Base-by-base conservation (phyloP, 2,113 vertebrate species). In the Mungos mungo region DNA sequence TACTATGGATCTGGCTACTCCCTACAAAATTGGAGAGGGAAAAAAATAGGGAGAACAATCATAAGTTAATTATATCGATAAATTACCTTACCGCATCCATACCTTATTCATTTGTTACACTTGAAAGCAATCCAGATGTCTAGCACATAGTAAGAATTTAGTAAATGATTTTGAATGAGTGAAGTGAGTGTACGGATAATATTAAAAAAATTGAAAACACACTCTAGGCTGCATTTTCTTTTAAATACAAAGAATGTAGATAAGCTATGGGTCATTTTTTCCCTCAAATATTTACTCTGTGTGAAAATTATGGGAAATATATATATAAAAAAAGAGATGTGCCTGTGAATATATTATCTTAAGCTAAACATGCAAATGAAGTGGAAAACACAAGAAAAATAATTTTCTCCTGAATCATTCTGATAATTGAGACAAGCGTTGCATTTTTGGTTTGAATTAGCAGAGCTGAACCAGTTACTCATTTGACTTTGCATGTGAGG, bases 281-380 rank as follows among this genome's bases (percentile, higher is more conserved):
- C 4, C 54, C 33, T 77, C 93, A 84, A 96, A 92, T 96, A 97
- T 97, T 97, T 97, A 72, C 88, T 93, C 84, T 92, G 3, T 90
- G 38, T 88, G 94, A 97, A 96, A 96, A 94, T 94, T 71, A 72
- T 45, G 74, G 82, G 60, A 76, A 90, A 45, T 68, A 85, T 21
- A 68, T 45, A 94, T 23, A 60, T 9, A 57, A 89, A 82, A 90
- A 96, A 95, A 90, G 66, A 88, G 94, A 95, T 74, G 88, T 98
- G 97, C 54, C 97, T 94, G 52, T 68, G 98, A 96, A 97, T 98
- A 88, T 68, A 98, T 98, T 98, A 97, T 92, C 88, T 94, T 81
- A 96, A 96, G 45, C 76, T 90, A 81, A 92, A 84, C 54, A 93
- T 92, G 93, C 88, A 98, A 96, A 97, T 96, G 76, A 86, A 92